Conservation (phyloP, 2,113 vertebrate genomes). For the human region GRCh38 chrX:116831501-116832000, state of each 20-base stretch:
- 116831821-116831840: neutral
- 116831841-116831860: constrained; percentile 30
- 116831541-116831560: neutral
- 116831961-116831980: neutral
- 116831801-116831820: neutral
- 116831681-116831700: constrained; percentile 55
- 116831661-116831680: constrained; percentile 45
- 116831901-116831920: neutral
- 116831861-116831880: neutral
- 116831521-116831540: neutral
- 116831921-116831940: neutral
- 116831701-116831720: constrained; percentile 74
- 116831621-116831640: neutral
- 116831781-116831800: constrained; percentile 41
- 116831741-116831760: constrained; percentile 52
- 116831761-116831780: neutral
- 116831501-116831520: neutral
- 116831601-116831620: constrained; percentile 16
- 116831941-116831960: neutral
- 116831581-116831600: neutral
- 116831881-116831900: neutral
- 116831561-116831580: neutral
- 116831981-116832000: neutral
- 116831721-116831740: constrained; percentile 68
- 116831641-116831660: neutral